Evolutionary conservation across 2,888 invertebrate genomes (phyloP).

Genomic region (Sphecodes monilicornis): DNA sequence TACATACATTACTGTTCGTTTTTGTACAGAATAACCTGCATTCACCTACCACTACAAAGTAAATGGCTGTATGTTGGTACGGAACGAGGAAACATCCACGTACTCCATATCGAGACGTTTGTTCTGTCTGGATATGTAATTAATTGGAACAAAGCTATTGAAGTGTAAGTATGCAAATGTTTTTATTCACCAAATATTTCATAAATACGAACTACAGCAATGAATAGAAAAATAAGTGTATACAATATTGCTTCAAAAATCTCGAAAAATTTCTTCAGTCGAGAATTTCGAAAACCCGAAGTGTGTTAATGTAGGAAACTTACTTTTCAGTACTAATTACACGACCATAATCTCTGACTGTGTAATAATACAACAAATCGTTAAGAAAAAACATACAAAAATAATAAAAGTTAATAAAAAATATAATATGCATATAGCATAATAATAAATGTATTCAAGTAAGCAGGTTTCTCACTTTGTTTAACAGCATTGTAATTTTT

Average conservation of each 20-base stretch:
- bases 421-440: too few relatives aligned
- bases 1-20: constrained; percentile 35
- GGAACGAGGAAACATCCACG: constrained; percentile 98
- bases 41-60: constrained; percentile 97
- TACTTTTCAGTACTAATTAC: neutral
- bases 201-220: constrained; percentile 16
- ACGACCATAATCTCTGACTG: too few relatives aligned
- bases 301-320: too few relatives aligned
- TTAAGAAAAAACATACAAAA: neutral
- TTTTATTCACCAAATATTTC: constrained; percentile 23
- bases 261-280: neutral
- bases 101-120: constrained; percentile 98
- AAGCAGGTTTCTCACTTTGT: neutral
- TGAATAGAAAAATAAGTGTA: constrained; percentile 13
- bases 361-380: neutral
- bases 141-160: constrained; percentile 99
- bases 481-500: too few relatives aligned
- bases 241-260: constrained; percentile 13
- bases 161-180: constrained; percentile 92
- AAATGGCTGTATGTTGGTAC: constrained; percentile 99
- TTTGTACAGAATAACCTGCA: constrained; percentile 93
- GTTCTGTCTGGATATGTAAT: constrained; percentile 98
- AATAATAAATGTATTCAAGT: too few relatives aligned
- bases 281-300: neutral
- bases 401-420: neutral